Percentiles rank a stretch among this genome's conserved stretches.
Conservation (phyloP, 2,888 invertebrate species). For the Drosophila falleni region DNA sequence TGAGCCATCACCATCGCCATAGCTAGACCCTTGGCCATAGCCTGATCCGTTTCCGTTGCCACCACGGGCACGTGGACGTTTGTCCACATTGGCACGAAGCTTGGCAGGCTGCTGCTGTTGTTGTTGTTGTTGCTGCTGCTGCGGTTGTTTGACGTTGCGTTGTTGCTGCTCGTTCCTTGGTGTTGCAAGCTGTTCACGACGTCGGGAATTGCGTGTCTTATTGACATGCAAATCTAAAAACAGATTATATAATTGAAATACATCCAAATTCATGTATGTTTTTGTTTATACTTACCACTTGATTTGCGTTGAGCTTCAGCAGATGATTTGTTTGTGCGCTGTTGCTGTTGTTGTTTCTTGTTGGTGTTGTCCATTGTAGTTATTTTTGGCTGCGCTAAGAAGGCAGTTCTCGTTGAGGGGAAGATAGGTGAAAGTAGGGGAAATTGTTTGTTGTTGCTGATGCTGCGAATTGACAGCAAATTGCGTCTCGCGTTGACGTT, state of each 20-base stretch:
- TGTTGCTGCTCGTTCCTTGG: conserved; percentile 87
- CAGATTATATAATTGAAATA: not conserved
- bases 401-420: conserved; percentile 30
- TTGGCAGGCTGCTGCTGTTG: conserved; percentile 84
- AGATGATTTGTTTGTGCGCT: conserved; percentile 89
- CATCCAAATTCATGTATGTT: not conserved
- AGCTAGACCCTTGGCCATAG: conserved; percentile 50
- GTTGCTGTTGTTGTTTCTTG: conserved; percentile 90
- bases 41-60: conserved; percentile 59
- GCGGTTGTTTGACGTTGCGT: conserved; percentile 88
- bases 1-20: conserved; percentile 49
- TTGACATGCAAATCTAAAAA: conserved; percentile 77
- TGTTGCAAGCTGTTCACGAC: conserved; percentile 84
- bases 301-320: conserved; percentile 88
- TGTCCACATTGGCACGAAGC: conserved; percentile 88
- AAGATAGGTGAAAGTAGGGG: conserved; percentile 36
- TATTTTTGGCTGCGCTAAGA: conserved; percentile 79
- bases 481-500: conserved; percentile 76
- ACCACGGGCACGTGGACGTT: conserved; percentile 86
- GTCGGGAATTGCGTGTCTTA: conserved; percentile 78
- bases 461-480: conserved; percentile 61
- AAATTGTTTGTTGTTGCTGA: conserved; percentile 39
- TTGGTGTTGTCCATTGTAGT: conserved; percentile 85
- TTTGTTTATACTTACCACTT: conserved; percentile 79
- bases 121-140: conserved; percentile 62